A percentile compares a stretch with the other conserved stretches of the same genome.
These are phyloP conservation scores for Puffinus mauretanicus DNA, from an alignment of 2,113 vertebrate species.

Conservation along the genomic window DNA sequence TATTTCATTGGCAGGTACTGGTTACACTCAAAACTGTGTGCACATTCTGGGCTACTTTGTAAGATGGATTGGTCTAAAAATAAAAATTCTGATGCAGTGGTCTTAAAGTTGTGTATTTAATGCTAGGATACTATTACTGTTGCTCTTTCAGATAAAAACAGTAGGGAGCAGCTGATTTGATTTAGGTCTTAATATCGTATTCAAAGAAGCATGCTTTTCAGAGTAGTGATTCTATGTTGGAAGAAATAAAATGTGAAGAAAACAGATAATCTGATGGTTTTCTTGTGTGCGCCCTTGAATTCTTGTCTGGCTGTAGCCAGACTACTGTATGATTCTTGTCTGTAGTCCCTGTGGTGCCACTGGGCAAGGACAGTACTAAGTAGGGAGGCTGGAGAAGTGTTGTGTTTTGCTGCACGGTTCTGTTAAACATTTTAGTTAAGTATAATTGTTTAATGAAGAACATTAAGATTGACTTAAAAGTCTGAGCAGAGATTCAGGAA, in stretches of 20 bases:
- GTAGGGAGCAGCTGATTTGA: slow-evolving; percentile 37
- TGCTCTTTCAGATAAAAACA: slow-evolving; percentile 27
- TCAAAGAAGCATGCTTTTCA: slow-evolving; percentile 30
- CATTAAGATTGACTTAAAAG: not conserved
- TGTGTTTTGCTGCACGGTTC: slow-evolving; percentile 36
- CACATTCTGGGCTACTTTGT: slow-evolving; percentile 24
- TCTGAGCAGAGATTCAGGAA: slow-evolving; percentile 43
- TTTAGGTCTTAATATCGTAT: not conserved
- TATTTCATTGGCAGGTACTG: slow-evolving; percentile 69
- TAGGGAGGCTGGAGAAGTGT: not conserved
- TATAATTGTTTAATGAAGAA: not conserved
- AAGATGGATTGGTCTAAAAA: slow-evolving; percentile 18
- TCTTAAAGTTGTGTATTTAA: slow-evolving; percentile 41
- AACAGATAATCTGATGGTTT: slow-evolving; percentile 25
- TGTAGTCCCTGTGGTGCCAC: slow-evolving; percentile 8
- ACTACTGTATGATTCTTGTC: not conserved
- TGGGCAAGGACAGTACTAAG: slow-evolving; percentile 4
- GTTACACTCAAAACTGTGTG: slow-evolving; percentile 35
- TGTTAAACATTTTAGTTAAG: slow-evolving; percentile 7
- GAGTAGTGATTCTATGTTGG: slow-evolving; percentile 3
- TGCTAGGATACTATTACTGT: not conserved
- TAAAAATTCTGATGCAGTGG: slow-evolving; percentile 39
- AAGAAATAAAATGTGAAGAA: slow-evolving; percentile 35
- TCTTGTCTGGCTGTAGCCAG: not conserved
- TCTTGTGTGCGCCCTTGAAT: slow-evolving; percentile 20